phyloP scores from a whole-genome alignment of 2,888 invertebrate genomes.

The Pristionchus maxplancki region DNA sequence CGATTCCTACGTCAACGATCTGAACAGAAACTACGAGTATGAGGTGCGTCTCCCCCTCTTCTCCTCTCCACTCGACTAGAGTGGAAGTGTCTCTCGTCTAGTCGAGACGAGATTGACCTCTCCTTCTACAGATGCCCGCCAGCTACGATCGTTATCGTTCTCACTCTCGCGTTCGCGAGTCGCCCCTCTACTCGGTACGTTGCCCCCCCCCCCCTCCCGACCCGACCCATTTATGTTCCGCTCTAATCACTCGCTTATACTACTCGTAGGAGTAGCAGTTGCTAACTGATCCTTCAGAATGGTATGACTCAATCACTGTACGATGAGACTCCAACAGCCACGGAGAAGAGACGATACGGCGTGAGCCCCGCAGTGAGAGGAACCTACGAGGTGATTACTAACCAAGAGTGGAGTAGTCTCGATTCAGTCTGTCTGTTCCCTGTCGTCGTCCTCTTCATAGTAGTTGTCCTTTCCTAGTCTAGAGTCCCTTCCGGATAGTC shows the following conservation, averaged over 20 bases:
- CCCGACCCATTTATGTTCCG: constrained; percentile 4
- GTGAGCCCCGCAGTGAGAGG: constrained; percentile 25
- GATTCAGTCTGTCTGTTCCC: constrained; percentile 39
- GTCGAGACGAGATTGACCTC: constrained; percentile 1
- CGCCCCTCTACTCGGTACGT: constrained; percentile 71
- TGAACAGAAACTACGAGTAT: constrained; percentile 73
- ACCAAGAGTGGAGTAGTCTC: constrained; percentile 28
- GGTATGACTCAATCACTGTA: constrained; percentile 39
- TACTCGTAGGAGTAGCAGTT: constrained; percentile 13
- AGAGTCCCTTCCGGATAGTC: constrained; percentile 11
- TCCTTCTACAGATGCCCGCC: constrained; percentile 68
- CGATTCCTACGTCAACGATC: constrained; percentile 74
- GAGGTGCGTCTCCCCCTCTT: constrained; percentile 56
- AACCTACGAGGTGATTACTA: constrained; percentile 30
- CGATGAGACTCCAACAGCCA: background rate
- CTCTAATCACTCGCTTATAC: constrained; percentile 30
- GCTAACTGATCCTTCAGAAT: constrained; percentile 33
- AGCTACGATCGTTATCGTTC: constrained; percentile 74
- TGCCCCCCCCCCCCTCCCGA: background rate
- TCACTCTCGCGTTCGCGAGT: constrained; percentile 69
- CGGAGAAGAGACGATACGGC: constrained; percentile 29
- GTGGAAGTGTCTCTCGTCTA: background rate
- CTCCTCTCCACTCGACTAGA: background rate
- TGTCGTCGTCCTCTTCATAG: constrained; percentile 16
- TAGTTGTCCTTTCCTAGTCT: constrained; percentile 38